A percentile compares a stretch with the other conserved stretches of the same genome.
phyloP scores from a whole-genome alignment of 2,797 vertebrate species.

The Salmo trutta region DNA sequence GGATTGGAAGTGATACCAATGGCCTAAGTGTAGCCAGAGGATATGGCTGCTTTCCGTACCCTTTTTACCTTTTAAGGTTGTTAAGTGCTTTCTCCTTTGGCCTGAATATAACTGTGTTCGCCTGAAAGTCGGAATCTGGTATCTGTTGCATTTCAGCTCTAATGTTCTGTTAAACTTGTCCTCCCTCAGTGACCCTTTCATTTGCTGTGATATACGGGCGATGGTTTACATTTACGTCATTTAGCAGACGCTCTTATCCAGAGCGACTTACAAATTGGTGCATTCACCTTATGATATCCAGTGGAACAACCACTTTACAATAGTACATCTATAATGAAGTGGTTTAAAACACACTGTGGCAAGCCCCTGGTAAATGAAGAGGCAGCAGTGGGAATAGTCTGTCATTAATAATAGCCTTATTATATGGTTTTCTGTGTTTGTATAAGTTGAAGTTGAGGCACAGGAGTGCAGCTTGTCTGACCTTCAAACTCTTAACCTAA shows the following conservation, averaged over 20 bases:
- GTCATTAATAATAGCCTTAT: neutral
- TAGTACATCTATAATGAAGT: neutral
- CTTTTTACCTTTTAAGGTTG: slow-evolving; percentile 1
- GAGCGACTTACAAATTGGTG: too few relatives aligned
- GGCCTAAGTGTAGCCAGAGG: slow-evolving; percentile 19
- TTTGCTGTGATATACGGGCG: slow-evolving; percentile 5
- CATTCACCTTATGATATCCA: too few relatives aligned
- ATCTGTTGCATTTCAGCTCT: slow-evolving; percentile 27
- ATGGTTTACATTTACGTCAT: neutral
- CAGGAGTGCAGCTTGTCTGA: slow-evolving; percentile 28
- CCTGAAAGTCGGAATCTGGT: slow-evolving; percentile 12
- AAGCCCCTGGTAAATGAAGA: slow-evolving; percentile 11
- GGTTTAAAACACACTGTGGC: slow-evolving; percentile 6
- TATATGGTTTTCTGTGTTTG: slow-evolving; percentile 31
- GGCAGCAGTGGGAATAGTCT: slow-evolving; percentile 13
- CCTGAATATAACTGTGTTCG: slow-evolving; percentile 31
- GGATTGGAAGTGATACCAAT: slow-evolving; percentile 22
- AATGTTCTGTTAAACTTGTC: neutral
- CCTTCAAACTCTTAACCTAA: slow-evolving; percentile 22
- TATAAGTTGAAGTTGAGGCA: slow-evolving; percentile 23
- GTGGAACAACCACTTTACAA: too few relatives aligned
- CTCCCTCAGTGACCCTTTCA: neutral
- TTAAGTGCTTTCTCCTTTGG: slow-evolving; percentile 22
- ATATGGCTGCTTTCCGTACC: slow-evolving; percentile 20
- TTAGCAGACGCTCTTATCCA: too few relatives aligned